Conservation (phyloP, 2,888 invertebrate genomes). For the Sussaba pulchella region DNA sequence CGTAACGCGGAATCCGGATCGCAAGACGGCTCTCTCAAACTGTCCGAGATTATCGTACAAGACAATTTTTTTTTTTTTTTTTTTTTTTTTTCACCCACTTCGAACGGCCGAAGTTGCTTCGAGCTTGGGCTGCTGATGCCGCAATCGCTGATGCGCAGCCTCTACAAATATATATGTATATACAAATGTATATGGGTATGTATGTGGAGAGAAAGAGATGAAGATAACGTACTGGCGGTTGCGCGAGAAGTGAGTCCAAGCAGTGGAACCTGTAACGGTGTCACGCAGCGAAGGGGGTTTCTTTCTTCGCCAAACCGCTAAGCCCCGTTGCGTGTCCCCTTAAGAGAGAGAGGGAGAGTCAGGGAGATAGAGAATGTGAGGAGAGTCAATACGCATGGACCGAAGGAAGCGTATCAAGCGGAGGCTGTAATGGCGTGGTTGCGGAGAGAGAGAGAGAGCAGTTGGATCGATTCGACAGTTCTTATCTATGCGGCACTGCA, state of each 20-base stretch:
- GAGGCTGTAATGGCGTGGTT: too few relatives aligned
- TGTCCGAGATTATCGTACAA: conserved; percentile 51
- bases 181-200: conserved; percentile 12
- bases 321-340: conserved; percentile 57
- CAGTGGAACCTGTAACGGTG: conserved; percentile 49
- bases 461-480: too few relatives aligned
- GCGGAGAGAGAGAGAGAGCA: too few relatives aligned
- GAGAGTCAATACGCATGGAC: too few relatives aligned
- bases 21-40: conserved; percentile 28
- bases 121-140: conserved; percentile 32
- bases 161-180: conserved; percentile 4
- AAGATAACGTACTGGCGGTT: conserved; percentile 56
- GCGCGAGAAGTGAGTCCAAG: background rate
- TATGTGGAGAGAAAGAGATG: background rate
- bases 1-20: conserved; percentile 61
- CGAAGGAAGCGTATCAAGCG: too few relatives aligned
- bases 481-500: too few relatives aligned
- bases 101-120: background rate
- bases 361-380: too few relatives aligned
- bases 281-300: conserved; percentile 29
- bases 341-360: background rate
- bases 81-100: conserved; percentile 56
- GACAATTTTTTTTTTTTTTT: background rate
- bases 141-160: conserved; percentile 2
- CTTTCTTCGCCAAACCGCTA: conserved; percentile 51